These are phyloP conservation scores for Crotalus tigris DNA, from an alignment of 2,113 vertebrate genomes.

Conservation along the genomic window DNA sequence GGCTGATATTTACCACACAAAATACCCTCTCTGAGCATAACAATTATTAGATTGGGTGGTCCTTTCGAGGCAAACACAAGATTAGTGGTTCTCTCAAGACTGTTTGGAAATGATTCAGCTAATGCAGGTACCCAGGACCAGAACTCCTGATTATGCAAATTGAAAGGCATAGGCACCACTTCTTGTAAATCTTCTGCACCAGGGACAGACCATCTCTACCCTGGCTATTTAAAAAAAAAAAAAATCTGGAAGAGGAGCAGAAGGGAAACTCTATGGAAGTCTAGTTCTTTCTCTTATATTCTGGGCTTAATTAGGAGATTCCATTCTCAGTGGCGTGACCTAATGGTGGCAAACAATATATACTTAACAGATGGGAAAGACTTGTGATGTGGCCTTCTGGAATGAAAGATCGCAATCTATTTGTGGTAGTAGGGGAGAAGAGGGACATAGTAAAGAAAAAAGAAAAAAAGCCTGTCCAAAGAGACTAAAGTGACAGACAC, in stretches of 20 bases:
- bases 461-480: constrained; percentile 38
- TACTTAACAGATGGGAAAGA: constrained; percentile 48
- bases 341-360: constrained; percentile 48
- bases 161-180: not conserved
- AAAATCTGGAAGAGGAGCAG: constrained; percentile 15
- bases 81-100: not conserved
- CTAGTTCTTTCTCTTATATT: constrained; percentile 25
- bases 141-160: not conserved
- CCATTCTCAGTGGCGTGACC: not conserved
- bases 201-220: not conserved
- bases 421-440: constrained; percentile 27
- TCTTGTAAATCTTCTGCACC: not conserved
- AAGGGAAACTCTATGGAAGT: not conserved
- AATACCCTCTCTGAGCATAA: not conserved
- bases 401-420: constrained; percentile 43
- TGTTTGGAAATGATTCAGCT: not conserved
- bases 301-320: constrained; percentile 46
- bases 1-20: not conserved
- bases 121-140: not conserved
- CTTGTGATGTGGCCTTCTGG: constrained; percentile 55
- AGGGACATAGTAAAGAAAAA: not conserved
- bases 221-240: not conserved
- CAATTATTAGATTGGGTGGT: not conserved
- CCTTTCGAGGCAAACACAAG: not conserved
- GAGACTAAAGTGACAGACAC: constrained; percentile 56